Evolutionary conservation across 92 coral and sea anemone genomes (phyloP).

Genomic region (Galaxea fascicularis): DNA sequence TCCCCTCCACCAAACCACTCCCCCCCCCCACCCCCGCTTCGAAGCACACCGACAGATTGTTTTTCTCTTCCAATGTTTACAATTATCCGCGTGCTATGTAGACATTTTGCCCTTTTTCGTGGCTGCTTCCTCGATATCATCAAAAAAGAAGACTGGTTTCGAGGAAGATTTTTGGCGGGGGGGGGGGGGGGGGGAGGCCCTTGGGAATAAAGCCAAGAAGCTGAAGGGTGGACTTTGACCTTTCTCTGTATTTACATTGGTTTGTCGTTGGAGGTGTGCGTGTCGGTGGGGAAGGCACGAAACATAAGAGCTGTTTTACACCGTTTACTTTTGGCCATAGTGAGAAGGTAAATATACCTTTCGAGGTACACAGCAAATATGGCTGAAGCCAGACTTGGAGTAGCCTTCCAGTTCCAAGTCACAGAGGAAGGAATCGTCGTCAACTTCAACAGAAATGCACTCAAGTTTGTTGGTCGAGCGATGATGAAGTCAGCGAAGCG

Average conservation of each 20-base stretch:
- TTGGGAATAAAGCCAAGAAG: neutral
- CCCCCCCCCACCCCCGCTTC: no score
- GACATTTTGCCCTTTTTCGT: no score
- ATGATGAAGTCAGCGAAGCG: constrained; percentile 81
- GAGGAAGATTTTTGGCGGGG: neutral
- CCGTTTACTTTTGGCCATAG: neutral
- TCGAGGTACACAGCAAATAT: constrained; percentile 39
- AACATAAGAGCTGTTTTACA: neutral
- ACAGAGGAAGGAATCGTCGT: constrained; percentile 91
- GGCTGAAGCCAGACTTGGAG: constrained; percentile 99
- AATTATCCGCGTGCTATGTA: no score
- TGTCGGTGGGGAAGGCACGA: constrained; percentile 15
- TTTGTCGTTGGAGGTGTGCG: constrained; percentile 41
- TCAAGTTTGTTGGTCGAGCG: constrained; percentile 86
- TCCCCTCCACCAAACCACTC: no score
- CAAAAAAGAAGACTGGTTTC: no score
- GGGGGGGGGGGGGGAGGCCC: no score
- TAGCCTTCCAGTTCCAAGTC: constrained; percentile 94
- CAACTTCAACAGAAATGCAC: constrained; percentile 87
- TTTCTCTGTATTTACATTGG: constrained; percentile 7
- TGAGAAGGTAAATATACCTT: constrained; percentile 6
- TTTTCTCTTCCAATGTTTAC: no score
- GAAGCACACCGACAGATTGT: no score
- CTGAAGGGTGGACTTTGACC: constrained; percentile 18
- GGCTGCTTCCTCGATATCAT: no score